Evolutionary conservation across 2,797 vertebrate species (phyloP), one percentile per base, ranked within the genome.

Genomic region (Anolis apletophallus): DNA sequence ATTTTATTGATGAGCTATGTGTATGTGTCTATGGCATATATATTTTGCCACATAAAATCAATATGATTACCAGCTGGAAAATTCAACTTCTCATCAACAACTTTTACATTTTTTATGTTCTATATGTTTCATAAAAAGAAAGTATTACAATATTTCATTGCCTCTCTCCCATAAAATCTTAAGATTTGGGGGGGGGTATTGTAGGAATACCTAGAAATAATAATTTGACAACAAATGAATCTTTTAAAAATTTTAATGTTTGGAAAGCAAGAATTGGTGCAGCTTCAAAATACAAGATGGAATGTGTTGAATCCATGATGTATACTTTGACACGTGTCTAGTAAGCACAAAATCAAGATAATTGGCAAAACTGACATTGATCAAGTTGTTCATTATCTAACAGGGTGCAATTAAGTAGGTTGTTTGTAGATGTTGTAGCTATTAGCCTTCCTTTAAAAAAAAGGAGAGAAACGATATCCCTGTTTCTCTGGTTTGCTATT

Each of bases 291-390:
- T 76, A 57, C 19, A 52, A 13, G 11, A 84, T n/a, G 21, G 29
- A 83, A 50, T 12, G n/a, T 36, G 17, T 57, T 80, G 36, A 19
- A 13, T 16, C 76, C 34, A 50, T 55, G 29, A 32, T 32, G 54
- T 10, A 46, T 36, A 57, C n/a, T 32, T 34, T 59, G 52, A 80
- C 19, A 80, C 11, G 12, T 50, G 12, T 80, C 40, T 5, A 61
- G 19, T 78, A 83, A 61, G 14, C 46, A 72, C 11, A 83, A 6
- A 52, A 34, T 61, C 64, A 78, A 81, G 17, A 74, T 75, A 81
- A 80, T 71, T 85, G 84, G 36, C 34, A 79, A n/a, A 71, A 46
- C 14, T 59, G 73, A 59, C 59, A 71, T 82, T 13, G 50, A 55
- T 34, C 52, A 71, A 55, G 21, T 68, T 17, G 64, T 81, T 81